Evolutionary conservation across 2,113 vertebrate species (phyloP).

Genomic region (Pangasianodon gigas): DNA sequence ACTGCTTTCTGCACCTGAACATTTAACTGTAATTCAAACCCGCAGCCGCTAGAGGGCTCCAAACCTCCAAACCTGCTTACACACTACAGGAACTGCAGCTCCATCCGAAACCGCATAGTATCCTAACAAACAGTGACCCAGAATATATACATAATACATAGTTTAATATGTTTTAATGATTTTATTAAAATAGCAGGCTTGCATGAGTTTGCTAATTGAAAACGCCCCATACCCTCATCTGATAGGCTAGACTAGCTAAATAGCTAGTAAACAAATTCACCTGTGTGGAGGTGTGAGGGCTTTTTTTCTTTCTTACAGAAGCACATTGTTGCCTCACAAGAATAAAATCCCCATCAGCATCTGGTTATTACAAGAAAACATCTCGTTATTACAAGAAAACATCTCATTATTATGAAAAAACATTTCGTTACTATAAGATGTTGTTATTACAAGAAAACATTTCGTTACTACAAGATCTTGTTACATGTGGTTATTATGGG

Average conservation of each 20-base stretch:
- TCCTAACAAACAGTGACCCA: not conserved
- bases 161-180: no score
- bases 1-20: constrained; percentile 29
- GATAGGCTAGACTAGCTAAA: not conserved
- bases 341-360: not conserved
- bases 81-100: not conserved
- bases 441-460: not conserved
- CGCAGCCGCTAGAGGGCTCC: not conserved
- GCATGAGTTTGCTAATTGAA: no score
- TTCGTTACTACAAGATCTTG: not conserved
- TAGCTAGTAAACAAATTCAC: not conserved
- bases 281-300: no score
- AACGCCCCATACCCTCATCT: no score
- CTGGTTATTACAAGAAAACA: not conserved
- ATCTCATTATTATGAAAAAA: not conserved
- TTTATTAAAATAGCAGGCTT: no score
- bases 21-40: not conserved
- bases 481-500: no score
- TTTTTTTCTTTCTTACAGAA: not conserved
- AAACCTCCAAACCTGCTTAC: not conserved
- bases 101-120: not conserved
- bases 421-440: not conserved
- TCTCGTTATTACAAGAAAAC: not conserved
- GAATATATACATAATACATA: no score
- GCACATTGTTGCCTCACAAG: no score